Base-by-base conservation (phyloP, 2,113 vertebrate genomes). In the Acanthochromis polyacanthus region DNA sequence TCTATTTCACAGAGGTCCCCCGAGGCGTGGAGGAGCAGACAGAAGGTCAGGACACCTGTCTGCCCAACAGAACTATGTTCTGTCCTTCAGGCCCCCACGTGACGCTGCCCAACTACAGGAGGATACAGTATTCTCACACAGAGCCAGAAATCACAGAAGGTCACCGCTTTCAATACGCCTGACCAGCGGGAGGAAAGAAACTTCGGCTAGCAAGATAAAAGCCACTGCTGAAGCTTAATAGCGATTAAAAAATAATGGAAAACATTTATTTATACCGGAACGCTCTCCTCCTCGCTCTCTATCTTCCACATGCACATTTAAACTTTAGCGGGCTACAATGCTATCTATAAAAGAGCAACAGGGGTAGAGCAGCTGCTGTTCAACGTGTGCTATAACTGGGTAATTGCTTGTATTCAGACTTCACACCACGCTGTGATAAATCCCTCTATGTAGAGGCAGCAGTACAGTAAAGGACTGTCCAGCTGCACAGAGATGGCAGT, bases 41-140 rank as follows among this genome's bases (percentile, higher is more conserved):
- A 83, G 77, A 81, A 88, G 93, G 90, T 93, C 91, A 89, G 78
- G 73, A 88, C 86, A 88, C 86, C 87, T 85, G 87, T 91, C 91
- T 84, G 85, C 73, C 22, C 53, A 70, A 82, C 85, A 81, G 83
- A 78, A 71, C 89, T 20, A 17, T 61, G 86, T 88, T 78, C 84
- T 84, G 82, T 89, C 90, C 91, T 92, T 91, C 85, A 87, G 80
- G 67, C 70, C 62, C 38, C 52, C 57, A 50, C 20, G 32, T 53
- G 86, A 84, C 74, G 68, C 77, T 72, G 65, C 30, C 68, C 79
- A 79, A 57, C 66, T 65, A 48, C 11, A 61, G 22, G 52, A 67
- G 32, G 22, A 59, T 19, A 36, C 0, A 22, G 30, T 28, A 46
- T 67, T 82, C 77, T 87, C 55, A 57, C 50, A 22, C 48, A 55